Percentiles rank a stretch among this genome's conserved stretches.
Evolutionary conservation across 2,888 invertebrate genomes (phyloP).

Genomic region (Monochamus alternatus): DNA sequence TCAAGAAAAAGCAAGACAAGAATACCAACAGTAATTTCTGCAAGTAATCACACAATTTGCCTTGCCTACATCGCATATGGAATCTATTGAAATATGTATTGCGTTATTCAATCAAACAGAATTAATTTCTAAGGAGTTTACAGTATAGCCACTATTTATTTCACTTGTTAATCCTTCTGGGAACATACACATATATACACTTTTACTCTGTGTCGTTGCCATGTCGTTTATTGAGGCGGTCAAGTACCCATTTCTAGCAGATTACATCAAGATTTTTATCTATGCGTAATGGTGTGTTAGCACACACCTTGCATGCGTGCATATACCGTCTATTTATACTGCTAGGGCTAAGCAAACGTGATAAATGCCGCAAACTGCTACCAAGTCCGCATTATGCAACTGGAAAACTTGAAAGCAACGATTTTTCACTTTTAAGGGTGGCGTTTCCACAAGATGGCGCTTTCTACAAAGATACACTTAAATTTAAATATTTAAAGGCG

Average conservation of each 20-base stretch:
- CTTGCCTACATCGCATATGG: too few species aligned
- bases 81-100: too few species aligned
- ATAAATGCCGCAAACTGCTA: background rate
- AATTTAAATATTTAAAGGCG: too few species aligned
- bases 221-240: conserved; percentile 37
- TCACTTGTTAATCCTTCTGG: conserved; percentile 1
- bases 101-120: too few species aligned
- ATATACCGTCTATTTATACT: conserved; percentile 19
- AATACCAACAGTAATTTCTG: too few species aligned
- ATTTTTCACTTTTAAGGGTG: background rate
- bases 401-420: background rate
- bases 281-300: conserved; percentile 47
- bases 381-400: conserved; percentile 10
- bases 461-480: too few species aligned
- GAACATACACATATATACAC: conserved; percentile 9
- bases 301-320: conserved; percentile 45
- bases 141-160: too few species aligned
- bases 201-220: conserved; percentile 32
- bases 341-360: background rate
- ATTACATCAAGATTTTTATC: conserved; percentile 48
- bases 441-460: too few species aligned
- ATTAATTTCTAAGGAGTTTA: too few species aligned
- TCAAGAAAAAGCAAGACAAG: too few species aligned
- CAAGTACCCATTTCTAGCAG: conserved; percentile 47
- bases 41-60: too few species aligned